A percentile compares a stretch with the other conserved stretches of the same genome.
These are phyloP conservation scores for Metallyticus violacea DNA, from an alignment of 2,888 invertebrate genomes.

Conservation along the genomic window DNA sequence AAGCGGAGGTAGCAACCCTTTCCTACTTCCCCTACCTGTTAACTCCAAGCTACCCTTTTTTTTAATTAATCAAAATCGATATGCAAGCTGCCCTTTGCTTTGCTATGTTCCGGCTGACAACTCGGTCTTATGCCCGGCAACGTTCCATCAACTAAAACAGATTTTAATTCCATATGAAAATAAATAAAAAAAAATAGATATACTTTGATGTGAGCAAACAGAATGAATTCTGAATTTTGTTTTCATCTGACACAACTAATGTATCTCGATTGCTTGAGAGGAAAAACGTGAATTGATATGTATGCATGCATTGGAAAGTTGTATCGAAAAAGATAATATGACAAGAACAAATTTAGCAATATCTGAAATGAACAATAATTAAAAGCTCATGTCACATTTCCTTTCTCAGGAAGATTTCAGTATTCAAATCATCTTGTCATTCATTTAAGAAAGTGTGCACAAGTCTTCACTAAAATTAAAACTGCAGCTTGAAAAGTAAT, in stretches of 20 bases:
- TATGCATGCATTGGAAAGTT: not conserved
- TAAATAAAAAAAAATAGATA: not conserved
- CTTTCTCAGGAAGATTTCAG: not conserved
- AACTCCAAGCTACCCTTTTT: not conserved
- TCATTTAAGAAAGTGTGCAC: no score
- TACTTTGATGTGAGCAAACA: not conserved
- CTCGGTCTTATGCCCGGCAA: not conserved
- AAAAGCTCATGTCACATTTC: not conserved
- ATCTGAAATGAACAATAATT: not conserved
- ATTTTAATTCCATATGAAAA: not conserved
- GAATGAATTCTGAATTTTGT: not conserved
- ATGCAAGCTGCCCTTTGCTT: not conserved
- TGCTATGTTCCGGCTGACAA: not conserved
- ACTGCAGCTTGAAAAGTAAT: no score
- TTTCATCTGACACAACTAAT: not conserved
- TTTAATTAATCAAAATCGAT: not conserved
- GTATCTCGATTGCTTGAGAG: not conserved
- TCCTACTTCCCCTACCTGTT: not conserved
- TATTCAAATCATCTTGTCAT: not conserved
- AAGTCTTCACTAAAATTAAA: no score
- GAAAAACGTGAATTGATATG: not conserved
- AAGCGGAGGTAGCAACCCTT: not conserved
- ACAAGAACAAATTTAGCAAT: not conserved
- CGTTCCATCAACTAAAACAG: not conserved
- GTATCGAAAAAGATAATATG: not conserved